Evolutionary conservation across 2,113 vertebrate species (phyloP), one percentile per base, ranked within the genome.

Genomic region (Spheniscus mendiculus): DNA sequence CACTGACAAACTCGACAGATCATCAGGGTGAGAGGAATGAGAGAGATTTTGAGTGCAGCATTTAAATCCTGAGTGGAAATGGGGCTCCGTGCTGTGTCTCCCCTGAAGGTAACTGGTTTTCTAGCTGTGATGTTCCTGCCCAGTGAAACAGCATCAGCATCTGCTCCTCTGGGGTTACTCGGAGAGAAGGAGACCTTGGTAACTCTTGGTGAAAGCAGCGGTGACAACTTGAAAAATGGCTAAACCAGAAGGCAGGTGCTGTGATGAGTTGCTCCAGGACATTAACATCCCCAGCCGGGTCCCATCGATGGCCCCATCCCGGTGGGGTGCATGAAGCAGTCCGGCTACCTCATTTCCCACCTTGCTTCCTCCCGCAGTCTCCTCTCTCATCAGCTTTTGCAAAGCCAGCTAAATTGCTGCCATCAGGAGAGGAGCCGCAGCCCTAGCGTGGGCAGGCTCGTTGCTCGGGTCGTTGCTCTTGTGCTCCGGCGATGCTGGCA

Each of bases 201-300:
- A 58, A 85, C 87, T 92, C 94, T 89, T 89, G 80, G 72, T 67
- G 91, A 89, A 82, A 82, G 94, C 76, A 22, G 40, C 2, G 18
- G 42, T 78, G 96, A 97, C 96, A 98, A 56, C 79, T 44, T 94
- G 94, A 98, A 86, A 97, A 95, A 96, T 77, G 89, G 47, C 22
- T 70, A 26, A 84, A 66, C 76, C 95, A 85, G 88, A 66, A 90
- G 65, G 94, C 88, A 80, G 38, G 27, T 10, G 36, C 77, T 92
- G 56, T 47, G 53, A 78, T 81, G 93, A 93, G 65, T 56, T n/a
- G 22, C 84, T 96, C 82, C 90, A 95, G 96, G 94, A 92, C 26
- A 78, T 61, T 15, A 9, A 30, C 12, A 7, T 86, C 91, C 96
- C 80, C 93, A 96, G 23, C 87, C 22, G 56, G 84, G 36, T 80